Percentiles rank a stretch among this genome's conserved stretches.
These are phyloP conservation scores for Alauda arvensis DNA, from an alignment of 2,797 vertebrate species.

Conservation along the genomic window DNA sequence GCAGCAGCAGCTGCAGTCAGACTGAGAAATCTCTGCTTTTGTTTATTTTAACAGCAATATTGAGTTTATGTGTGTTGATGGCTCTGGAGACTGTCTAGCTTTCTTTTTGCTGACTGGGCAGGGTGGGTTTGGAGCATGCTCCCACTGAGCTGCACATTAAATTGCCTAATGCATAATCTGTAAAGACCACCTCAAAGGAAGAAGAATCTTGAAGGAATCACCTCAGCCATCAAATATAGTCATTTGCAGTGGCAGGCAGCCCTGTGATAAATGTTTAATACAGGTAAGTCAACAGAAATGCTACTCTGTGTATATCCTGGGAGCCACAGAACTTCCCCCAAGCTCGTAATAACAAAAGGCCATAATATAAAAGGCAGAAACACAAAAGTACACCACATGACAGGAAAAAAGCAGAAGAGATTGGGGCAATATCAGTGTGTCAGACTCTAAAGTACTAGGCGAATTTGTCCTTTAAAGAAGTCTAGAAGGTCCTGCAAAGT, in stretches of 20 bases:
- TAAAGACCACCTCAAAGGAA: background rate
- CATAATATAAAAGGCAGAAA: background rate
- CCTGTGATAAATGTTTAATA: background rate
- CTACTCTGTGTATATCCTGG: background rate
- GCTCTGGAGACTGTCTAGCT: background rate
- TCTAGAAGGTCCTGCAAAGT: background rate
- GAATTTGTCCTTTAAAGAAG: background rate
- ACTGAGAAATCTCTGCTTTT: background rate
- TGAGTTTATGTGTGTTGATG: background rate
- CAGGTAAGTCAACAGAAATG: background rate
- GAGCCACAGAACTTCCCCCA: background rate
- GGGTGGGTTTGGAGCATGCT: background rate
- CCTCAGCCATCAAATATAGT: background rate
- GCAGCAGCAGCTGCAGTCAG: slow-evolving; percentile 1
- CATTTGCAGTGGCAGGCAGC: background rate
- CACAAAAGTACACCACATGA: background rate
- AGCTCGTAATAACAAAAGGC: background rate
- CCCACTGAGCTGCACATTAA: background rate
- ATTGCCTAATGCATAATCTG: background rate
- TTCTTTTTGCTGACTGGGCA: background rate
- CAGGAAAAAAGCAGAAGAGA: background rate
- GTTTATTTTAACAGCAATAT: slow-evolving; percentile 1
- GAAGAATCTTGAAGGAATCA: background rate
- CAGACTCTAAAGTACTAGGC: background rate
- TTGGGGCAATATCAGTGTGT: background rate